These are phyloP conservation scores for Anthophora plumipes DNA, from an alignment of 2,888 invertebrate species.

Conservation along the genomic window DNA sequence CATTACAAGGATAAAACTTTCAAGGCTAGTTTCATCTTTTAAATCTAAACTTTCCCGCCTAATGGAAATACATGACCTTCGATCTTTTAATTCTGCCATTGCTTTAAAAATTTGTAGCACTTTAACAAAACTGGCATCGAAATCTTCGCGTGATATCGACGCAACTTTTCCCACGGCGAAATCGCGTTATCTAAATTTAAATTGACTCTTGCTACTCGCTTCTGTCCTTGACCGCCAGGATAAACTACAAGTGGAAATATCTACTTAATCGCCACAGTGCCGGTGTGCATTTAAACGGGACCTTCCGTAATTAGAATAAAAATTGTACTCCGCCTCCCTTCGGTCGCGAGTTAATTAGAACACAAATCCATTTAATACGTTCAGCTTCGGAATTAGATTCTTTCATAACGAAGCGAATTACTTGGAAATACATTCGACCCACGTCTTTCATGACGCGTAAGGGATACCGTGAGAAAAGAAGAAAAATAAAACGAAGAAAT, in stretches of 20 bases:
- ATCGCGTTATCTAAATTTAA: constrained; percentile 13
- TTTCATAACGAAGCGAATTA: constrained; percentile 6
- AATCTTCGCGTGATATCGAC: not conserved
- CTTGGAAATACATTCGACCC: not conserved
- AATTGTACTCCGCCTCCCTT: not conserved
- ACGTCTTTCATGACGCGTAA: too few relatives aligned
- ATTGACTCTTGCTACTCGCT: not conserved
- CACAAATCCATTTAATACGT: constrained; percentile 9
- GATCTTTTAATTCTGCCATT: not conserved
- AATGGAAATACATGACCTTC: not conserved
- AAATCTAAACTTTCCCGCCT: not conserved
- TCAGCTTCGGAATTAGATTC: constrained; percentile 1
- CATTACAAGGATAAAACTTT: not conserved
- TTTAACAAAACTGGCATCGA: not conserved
- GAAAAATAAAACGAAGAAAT: too few relatives aligned
- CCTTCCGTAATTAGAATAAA: constrained; percentile 37
- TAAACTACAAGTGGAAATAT: constrained; percentile 20
- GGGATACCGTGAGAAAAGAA: too few relatives aligned
- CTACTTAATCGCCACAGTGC: constrained; percentile 19
- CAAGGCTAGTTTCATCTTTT: not conserved
- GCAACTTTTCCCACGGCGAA: not conserved
- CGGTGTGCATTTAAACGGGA: constrained; percentile 10
- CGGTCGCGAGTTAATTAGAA: constrained; percentile 18
- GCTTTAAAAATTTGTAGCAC: not conserved
- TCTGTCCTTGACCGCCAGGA: not conserved